Evolutionary conservation across 2,888 invertebrate genomes (phyloP), one percentile per base, ranked within the genome.

Genomic region (Sericinus montela): DNA sequence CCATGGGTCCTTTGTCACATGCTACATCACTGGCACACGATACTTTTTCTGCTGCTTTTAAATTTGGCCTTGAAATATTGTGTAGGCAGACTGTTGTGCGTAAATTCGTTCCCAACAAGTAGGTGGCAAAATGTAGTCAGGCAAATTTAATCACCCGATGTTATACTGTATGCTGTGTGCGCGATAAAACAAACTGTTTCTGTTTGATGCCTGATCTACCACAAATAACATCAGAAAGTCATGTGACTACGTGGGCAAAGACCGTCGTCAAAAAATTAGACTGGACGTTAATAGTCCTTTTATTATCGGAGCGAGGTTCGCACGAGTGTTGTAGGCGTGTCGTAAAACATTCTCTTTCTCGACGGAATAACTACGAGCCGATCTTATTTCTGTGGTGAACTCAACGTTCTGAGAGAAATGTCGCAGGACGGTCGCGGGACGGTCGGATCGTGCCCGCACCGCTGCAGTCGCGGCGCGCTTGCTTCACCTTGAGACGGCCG

Each of bases 301-400:
- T 77, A 79, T 73, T 69, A 72, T 65, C 62, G 60, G 64, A 67
- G 60, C 63, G 63, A 54, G 62, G 69, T 68, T 70, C 69, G 70
- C 69, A 67, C 66, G 68, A 66, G 59, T 59, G 60, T 53, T 58
- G 78, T 79, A 79, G 81, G 81, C 73, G 77, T 76, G 70, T 73
- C 75, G 73, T 77, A 75, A 80, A 79, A 69, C 60, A 68, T 72
- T 74, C 72, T 75, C 67, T 72, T 75, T 69, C 63, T n/a, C 61
- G 59, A 52, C 54, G 54, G 60, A 63, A 64, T 64, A 58, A 63
- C 55, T 57, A 47, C 53, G 51, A 55, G 58, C 56, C 63, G 59
- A 65, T 72, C 64, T 74, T 72, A 75, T 72, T 78, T 74, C 58
- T 69, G 72, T 66, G 69, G 67, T 71, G 68, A 73, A 69, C 62